Conservation (phyloP, 2,888 invertebrate genomes). For the Cryptocephalus moraei region DNA sequence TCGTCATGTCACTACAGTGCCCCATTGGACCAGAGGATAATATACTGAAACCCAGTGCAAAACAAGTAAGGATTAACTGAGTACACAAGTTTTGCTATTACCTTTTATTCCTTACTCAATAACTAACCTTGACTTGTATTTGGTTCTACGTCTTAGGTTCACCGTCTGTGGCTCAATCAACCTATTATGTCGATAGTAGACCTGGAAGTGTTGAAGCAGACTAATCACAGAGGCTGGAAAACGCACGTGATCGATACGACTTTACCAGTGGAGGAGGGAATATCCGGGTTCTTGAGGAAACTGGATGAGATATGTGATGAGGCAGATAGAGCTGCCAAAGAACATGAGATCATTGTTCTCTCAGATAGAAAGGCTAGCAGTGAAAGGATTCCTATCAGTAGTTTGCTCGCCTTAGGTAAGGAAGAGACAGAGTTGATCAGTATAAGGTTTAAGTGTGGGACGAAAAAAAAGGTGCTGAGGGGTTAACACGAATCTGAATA, state of each 20-base stretch:
- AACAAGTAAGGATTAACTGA: constrained; percentile 44
- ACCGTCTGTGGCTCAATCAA: constrained; percentile 85
- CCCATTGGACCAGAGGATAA: constrained; percentile 96
- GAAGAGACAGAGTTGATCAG: too few relatives aligned
- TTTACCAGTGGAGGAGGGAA: constrained; percentile 67
- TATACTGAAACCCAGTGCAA: constrained; percentile 78
- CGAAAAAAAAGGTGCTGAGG: too few relatives aligned
- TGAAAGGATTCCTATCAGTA: constrained; percentile 63
- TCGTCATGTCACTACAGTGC: constrained; percentile 96
- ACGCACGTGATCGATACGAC: constrained; percentile 74
- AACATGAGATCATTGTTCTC: constrained; percentile 74
- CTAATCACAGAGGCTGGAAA: constrained; percentile 80
- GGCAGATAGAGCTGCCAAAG: constrained; percentile 57
- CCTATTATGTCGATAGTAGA: constrained; percentile 90
- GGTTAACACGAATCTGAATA: too few relatives aligned
- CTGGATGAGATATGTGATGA: constrained; percentile 70
- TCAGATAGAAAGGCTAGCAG: constrained; percentile 65
- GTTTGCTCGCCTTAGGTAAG: constrained; percentile 65
- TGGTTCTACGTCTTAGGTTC: constrained; percentile 28
- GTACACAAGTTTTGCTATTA: background rate
- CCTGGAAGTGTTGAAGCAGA: constrained; percentile 75
- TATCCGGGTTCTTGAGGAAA: constrained; percentile 55
- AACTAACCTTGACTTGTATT: too few relatives aligned
- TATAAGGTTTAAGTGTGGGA: too few relatives aligned
- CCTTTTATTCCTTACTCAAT: background rate